Evolutionary conservation across 1,140 invertebrate genomes (phyloP), one percentile per base, ranked within the genome.

Genomic region (Aleiodes sp.): DNA sequence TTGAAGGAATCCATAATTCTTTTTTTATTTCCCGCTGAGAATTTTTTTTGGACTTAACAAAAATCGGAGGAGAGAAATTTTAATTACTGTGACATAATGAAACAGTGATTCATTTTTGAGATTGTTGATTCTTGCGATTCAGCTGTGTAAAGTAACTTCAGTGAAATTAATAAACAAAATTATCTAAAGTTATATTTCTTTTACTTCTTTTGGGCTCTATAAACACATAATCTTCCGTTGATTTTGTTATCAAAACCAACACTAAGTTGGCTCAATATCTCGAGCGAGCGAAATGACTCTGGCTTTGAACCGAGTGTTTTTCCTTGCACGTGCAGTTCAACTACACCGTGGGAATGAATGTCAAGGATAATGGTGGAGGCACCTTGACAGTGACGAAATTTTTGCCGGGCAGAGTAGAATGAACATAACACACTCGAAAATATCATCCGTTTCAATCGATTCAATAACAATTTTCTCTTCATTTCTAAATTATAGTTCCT

Each of bases 241-340:
- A n/a, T n/a, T n/a, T 56, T 1, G 24, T 56, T 26, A 26, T 56
- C n/a, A 21, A 0, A 26, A 56, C 16, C 41, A 46, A 4, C 41
- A 46, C 14, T 10, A 24, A 26, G 24, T 56, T n/a, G n/a, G 24
- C 24, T 24, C 21, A 56, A 56, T 12, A 26, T 29, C 24, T 4
- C 21, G 1, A 46, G 29, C 33, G 26, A 64, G 10, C 24, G 37
- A 41, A 12, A 57, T 72, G 77, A 68, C 77, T 74, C 76, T 81
- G 76, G 80, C 79, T 79, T 78, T 78, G 75, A 77, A 78, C 73
- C 61, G 59, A n/a, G 14, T 57, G 16, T n/a, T 41, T 35, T 33
- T 29, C 24, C 12, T 59, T 1, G 10, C 39, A 29, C 9, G 29
- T 12, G n/a, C 10, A 52, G 21, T 4, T 7, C 21, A 24, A 43